phyloP scores from a whole-genome alignment of 2,113 vertebrate species.

The Nansenia antarctica region DNA sequence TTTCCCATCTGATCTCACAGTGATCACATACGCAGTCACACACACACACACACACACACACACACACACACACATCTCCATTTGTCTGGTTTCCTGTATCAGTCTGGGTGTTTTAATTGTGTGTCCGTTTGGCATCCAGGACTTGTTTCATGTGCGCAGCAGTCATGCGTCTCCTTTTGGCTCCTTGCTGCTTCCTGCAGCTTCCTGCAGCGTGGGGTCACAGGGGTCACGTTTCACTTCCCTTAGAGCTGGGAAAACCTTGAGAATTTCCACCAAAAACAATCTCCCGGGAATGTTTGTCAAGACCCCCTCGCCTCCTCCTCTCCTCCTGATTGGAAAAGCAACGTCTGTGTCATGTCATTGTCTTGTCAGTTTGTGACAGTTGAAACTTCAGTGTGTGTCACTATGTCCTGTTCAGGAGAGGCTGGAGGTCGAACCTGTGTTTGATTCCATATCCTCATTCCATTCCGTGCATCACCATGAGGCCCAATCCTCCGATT shows the following conservation, averaged over 20 bases:
- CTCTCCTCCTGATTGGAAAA: background rate
- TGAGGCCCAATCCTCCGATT: no score
- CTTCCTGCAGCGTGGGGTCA: background rate
- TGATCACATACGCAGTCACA: no score
- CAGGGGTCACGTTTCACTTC: constrained; percentile 4
- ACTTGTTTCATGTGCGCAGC: no score
- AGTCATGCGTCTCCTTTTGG: no score
- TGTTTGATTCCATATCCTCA: no score
- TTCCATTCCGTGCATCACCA: no score
- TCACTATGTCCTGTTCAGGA: background rate
- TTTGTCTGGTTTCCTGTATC: background rate
- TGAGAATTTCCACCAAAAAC: constrained; percentile 21
- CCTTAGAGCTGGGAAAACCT: constrained; percentile 21
- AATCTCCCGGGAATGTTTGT: background rate
- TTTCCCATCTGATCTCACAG: no score
- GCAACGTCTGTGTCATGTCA: background rate
- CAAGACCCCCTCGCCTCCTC: background rate
- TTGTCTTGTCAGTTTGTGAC: background rate
- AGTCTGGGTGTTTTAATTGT: background rate
- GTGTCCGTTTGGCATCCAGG: background rate
- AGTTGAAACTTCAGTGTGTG: background rate
- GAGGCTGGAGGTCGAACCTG: no score
- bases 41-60: constrained; percentile 4
- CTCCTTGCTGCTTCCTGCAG: background rate
- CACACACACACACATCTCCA: background rate